These are phyloP conservation scores for Chloropsis hardwickii DNA, from an alignment of 2,113 vertebrate genomes.

Conservation along the genomic window DNA sequence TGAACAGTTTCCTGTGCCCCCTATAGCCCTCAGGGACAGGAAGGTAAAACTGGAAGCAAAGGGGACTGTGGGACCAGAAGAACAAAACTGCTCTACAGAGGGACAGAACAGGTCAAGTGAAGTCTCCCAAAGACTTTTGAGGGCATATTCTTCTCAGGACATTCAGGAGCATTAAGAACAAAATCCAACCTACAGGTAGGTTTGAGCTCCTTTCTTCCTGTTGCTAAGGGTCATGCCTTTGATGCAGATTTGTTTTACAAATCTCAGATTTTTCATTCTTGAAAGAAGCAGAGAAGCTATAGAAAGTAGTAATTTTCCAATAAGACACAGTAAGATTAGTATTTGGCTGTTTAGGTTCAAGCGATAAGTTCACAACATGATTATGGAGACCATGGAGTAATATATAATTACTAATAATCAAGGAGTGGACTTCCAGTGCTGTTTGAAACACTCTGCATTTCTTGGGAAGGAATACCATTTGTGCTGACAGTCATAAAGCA, in stretches of 20 bases:
- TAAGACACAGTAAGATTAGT: background rate
- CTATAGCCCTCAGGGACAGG: background rate
- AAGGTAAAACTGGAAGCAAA: background rate
- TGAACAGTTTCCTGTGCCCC: background rate
- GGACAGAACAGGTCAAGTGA: background rate
- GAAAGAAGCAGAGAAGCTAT: background rate
- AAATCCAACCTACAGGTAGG: background rate
- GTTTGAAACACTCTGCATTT: background rate
- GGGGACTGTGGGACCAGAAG: background rate
- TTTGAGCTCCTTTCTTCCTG: background rate
- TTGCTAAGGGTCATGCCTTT: background rate
- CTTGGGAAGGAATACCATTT: slow-evolving; percentile 38
- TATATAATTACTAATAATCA: background rate
- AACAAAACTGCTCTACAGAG: background rate
- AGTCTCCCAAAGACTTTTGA: background rate
- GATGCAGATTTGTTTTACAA: background rate
- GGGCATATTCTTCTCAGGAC: background rate
- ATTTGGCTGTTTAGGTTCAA: background rate
- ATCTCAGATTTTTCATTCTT: background rate
- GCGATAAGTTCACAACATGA: background rate
- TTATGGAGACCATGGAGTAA: background rate
- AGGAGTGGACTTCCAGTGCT: slow-evolving; percentile 28
- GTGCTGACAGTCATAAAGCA: background rate
- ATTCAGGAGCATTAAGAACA: background rate
- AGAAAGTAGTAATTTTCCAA: background rate